Conservation (phyloP, 2,888 invertebrate species). For the Eupithecia exiguata region DNA sequence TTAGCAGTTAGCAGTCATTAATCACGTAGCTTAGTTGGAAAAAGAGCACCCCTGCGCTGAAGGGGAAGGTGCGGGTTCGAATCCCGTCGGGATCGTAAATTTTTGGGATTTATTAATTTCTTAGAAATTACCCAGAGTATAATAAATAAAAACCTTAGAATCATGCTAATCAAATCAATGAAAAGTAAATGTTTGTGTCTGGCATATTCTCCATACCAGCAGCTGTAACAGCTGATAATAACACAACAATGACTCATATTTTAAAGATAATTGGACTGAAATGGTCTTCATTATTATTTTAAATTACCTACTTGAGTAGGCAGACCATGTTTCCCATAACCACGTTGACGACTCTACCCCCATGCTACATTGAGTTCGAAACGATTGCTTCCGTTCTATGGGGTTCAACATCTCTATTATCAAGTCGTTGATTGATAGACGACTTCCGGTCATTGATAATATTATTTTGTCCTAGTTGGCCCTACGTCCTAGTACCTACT, state of each 20-base stretch:
- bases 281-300: not conserved
- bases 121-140: too few relatives aligned
- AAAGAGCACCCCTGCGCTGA: too few relatives aligned
- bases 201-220: conserved; percentile 7
- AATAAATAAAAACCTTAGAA: too few relatives aligned
- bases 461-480: conserved; percentile 63
- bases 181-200: conserved; percentile 19
- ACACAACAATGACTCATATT: not conserved
- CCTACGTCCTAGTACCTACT: conserved; percentile 36
- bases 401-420: conserved; percentile 76
- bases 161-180: conserved; percentile 21
- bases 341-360: conserved; percentile 32
- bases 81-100: too few relatives aligned
- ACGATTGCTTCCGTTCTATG: conserved; percentile 68
- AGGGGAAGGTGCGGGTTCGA: too few relatives aligned
- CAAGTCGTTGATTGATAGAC: conserved; percentile 75
- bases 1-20: too few relatives aligned
- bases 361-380: conserved; percentile 44
- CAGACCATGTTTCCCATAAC: conserved; percentile 36
- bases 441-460: conserved; percentile 65
- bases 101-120: too few relatives aligned
- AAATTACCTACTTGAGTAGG: not conserved
- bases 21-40: too few relatives aligned
- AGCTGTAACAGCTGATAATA: not conserved
- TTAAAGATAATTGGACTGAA: not conserved